Conservation (phyloP, 2,888 invertebrate species). For the Bembecia ichneumoniformis region DNA sequence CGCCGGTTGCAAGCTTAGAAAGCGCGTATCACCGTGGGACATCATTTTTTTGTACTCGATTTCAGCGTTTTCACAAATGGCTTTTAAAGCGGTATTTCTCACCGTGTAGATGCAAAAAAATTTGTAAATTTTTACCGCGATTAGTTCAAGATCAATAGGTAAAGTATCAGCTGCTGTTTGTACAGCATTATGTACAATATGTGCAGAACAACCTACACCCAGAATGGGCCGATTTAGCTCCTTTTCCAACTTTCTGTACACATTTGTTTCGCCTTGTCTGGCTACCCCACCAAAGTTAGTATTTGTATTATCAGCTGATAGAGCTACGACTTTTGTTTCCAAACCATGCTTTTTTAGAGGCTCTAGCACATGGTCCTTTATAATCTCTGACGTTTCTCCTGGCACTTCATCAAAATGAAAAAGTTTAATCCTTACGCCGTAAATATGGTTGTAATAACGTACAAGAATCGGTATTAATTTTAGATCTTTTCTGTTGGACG, state of each 20-base stretch:
- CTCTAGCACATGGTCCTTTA: not conserved
- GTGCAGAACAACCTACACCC: not conserved
- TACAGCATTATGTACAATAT: not conserved
- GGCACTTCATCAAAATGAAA: not conserved
- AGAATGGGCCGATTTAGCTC: not conserved
- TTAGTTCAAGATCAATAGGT: not conserved
- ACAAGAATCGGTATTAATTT: no score
- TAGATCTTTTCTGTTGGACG: no score
- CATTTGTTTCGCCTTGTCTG: not conserved
- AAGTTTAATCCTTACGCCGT: not conserved
- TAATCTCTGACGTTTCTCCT: not conserved
- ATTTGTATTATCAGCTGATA: not conserved
- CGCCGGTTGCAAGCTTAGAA: not conserved
- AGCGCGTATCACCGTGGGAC: not conserved
- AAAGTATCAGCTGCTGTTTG: not conserved
- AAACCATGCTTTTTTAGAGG: not conserved
- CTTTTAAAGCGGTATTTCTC: not conserved
- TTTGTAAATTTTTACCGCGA: not conserved
- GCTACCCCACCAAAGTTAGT: not conserved
- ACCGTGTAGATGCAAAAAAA: not conserved
- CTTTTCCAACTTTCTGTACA: not conserved
- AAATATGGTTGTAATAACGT: not conserved
- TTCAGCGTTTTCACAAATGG: not conserved
- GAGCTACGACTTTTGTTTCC: not conserved
- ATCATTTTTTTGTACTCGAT: not conserved